phyloP scores from a whole-genome alignment of 2,888 invertebrate genomes.

The Acleris cristana region DNA sequence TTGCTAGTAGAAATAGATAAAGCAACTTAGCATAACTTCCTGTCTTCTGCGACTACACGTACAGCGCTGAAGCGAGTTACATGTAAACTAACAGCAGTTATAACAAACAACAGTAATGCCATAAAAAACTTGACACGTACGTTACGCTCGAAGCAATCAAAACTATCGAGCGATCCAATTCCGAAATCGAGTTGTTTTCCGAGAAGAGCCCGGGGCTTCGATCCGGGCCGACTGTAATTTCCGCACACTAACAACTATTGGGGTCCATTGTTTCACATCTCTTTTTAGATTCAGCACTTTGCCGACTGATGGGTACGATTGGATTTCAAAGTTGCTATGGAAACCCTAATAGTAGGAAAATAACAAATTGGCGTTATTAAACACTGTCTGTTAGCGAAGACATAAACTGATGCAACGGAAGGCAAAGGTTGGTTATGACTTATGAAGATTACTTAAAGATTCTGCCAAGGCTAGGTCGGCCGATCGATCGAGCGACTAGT shows the following conservation, averaged over 20 bases:
- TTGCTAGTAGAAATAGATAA: not conserved
- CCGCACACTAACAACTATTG: conserved; percentile 65
- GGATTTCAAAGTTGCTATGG: conserved; percentile 38
- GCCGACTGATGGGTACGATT: conserved; percentile 47
- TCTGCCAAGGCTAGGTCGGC: conserved; percentile 9
- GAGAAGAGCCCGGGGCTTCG: conserved; percentile 54
- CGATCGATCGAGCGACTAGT: conserved; percentile 30
- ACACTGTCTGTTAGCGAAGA: too few species aligned
- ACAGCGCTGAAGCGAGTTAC: not conserved
- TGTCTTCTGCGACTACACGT: not conserved
- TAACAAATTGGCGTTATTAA: not conserved
- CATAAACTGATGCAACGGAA: conserved; percentile 1
- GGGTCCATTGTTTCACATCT: conserved; percentile 59
- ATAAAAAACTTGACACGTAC: conserved; percentile 40
- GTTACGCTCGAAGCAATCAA: conserved; percentile 70
- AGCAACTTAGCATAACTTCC: not conserved
- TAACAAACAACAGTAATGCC: conserved; percentile 23
- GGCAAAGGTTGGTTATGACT: conserved; percentile 41
- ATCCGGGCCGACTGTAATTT: conserved; percentile 58
- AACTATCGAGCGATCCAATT: conserved; percentile 68
- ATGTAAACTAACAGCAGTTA: conserved; percentile 17
- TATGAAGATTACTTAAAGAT: conserved; percentile 40
- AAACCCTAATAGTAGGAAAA: not conserved
- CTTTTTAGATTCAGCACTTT: conserved; percentile 51
- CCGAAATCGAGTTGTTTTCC: conserved; percentile 64